These are phyloP conservation scores for Chroicocephalus ridibundus DNA, from an alignment of 2,113 vertebrate species.

Conservation along the genomic window DNA sequence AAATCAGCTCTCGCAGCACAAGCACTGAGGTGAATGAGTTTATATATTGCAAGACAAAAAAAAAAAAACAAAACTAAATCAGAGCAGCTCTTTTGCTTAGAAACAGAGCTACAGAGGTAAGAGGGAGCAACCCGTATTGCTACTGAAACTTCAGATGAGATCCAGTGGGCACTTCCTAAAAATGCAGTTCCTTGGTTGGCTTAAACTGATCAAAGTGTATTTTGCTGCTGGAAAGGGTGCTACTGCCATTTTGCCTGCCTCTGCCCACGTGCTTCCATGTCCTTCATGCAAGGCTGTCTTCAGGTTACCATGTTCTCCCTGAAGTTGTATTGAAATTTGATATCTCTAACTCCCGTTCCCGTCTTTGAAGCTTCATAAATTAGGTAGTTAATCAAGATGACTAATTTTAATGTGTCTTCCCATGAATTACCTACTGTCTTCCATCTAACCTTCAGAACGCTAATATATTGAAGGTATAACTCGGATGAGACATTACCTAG, in stretches of 20 bases:
- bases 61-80: background rate
- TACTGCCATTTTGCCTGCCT: background rate
- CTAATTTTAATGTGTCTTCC: background rate
- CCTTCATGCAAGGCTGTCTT: background rate
- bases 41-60: background rate
- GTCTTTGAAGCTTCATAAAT: background rate
- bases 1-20: background rate
- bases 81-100: background rate
- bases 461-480: background rate
- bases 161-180: background rate
- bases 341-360: background rate
- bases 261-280: background rate
- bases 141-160: background rate
- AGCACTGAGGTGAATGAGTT: background rate
- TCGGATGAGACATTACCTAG: background rate
- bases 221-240: background rate
- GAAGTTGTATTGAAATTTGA: background rate
- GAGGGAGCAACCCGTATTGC: background rate
- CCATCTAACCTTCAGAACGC: background rate
- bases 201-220: background rate
- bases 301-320: background rate
- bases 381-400: background rate
- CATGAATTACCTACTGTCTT: background rate
- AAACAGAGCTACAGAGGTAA: background rate
- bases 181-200: rapidly evolving